These are phyloP conservation scores for Nylanderia fulva DNA, from an alignment of 1,140 invertebrate species.

Conservation along the genomic window DNA sequence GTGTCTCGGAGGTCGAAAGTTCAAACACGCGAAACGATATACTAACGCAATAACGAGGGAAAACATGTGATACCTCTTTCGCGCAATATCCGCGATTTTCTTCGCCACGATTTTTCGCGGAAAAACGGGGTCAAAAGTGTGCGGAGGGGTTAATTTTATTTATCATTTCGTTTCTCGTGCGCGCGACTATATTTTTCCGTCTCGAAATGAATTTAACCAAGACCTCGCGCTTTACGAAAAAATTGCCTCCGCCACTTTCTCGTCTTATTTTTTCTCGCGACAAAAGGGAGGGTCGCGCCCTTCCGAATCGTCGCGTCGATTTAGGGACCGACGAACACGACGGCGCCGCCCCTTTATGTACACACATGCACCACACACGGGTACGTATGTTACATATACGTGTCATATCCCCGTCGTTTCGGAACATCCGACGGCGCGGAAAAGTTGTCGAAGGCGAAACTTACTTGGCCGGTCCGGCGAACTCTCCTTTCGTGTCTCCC, in stretches of 20 bases:
- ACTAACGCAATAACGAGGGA: conserved; percentile 51
- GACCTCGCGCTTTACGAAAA: neutral
- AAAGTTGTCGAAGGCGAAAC: conserved; percentile 63
- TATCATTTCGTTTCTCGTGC: neutral
- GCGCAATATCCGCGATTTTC: conserved; percentile 31
- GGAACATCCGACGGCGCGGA: conserved; percentile 49
- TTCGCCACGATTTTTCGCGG: neutral
- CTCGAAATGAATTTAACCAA: neutral
- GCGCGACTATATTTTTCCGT: neutral
- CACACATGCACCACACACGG: neutral
- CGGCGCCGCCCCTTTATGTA: neutral
- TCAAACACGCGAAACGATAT: conserved; percentile 47
- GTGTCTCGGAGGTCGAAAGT: conserved; percentile 41
- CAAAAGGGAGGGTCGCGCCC: conserved; percentile 28
- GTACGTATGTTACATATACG: conserved; percentile 21
- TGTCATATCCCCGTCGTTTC: conserved; percentile 61
- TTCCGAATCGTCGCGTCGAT: conserved; percentile 51
- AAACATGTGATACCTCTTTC: conserved; percentile 39
- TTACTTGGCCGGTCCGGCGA: conserved; percentile 54
- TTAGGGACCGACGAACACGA: conserved; percentile 33
- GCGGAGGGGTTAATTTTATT: conserved; percentile 11
- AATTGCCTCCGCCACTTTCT: conserved; percentile 2
- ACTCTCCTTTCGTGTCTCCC: conserved; percentile 53
- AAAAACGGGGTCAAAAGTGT: neutral
- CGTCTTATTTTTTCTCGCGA: conserved; percentile 48